phyloP scores from a whole-genome alignment of 1,140 invertebrate genomes.

The Leptinotarsa defecta region DNA sequence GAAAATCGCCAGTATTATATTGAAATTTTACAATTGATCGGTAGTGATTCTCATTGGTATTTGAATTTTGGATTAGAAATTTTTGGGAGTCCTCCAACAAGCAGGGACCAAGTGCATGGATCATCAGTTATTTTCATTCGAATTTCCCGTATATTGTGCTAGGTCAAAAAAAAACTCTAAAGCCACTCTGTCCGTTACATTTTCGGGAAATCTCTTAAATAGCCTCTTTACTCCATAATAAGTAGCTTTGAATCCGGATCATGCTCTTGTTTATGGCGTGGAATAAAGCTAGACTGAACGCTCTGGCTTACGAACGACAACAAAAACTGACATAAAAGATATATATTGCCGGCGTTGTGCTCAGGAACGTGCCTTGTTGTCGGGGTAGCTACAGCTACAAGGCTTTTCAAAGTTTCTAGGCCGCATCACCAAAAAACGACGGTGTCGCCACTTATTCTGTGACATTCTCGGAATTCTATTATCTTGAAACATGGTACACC shows the following conservation, averaged over 20 bases:
- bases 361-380: not conserved
- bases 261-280: slow-evolving; percentile 7
- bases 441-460: not conserved
- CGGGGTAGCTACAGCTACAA: not conserved
- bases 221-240: not conserved
- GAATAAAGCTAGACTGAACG: slow-evolving; percentile 8
- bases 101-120: too few relatives aligned
- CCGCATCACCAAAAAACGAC: not conserved
- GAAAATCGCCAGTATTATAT: too few relatives aligned
- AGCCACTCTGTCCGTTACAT: not conserved
- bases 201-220: not conserved
- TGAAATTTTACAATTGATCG: too few relatives aligned
- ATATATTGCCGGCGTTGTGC: not conserved
- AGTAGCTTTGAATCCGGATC: slow-evolving; percentile 7
- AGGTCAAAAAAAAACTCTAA: too few relatives aligned
- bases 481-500: not conserved
- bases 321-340: slow-evolving; percentile 6
- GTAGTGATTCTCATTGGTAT: too few relatives aligned
- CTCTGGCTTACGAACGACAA: slow-evolving; percentile 2
- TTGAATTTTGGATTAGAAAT: too few relatives aligned
- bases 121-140: too few relatives aligned
- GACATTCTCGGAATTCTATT: too few relatives aligned
- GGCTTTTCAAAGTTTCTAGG: not conserved
- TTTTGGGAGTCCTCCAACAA: too few relatives aligned
- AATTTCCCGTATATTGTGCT: too few relatives aligned